Evolutionary conservation across 2,797 vertebrate species (phyloP).

Genomic region (Rhabdophis nuchalis): DNA sequence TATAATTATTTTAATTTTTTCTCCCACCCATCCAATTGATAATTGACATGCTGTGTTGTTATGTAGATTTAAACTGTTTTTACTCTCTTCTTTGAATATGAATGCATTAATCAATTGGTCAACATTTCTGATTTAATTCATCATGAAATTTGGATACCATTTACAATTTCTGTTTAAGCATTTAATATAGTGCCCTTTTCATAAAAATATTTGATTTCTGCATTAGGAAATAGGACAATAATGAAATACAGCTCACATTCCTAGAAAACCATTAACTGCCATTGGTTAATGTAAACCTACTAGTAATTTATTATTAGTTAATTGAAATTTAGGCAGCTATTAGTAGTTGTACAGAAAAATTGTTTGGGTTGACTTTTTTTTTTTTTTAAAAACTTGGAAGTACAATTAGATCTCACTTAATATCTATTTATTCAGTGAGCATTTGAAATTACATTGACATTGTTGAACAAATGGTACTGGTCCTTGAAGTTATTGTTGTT

Average conservation of each 20-base stretch:
- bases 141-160: neutral
- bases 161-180: slow-evolving; percentile 4
- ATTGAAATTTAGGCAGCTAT: neutral
- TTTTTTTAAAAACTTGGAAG: neutral
- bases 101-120: neutral
- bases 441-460: neutral
- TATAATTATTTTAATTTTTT: neutral
- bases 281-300: neutral
- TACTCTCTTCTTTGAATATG: neutral
- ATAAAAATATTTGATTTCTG: slow-evolving; percentile 36
- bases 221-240: neutral
- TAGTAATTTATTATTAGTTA: neutral
- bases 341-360: neutral
- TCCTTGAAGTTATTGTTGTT: neutral
- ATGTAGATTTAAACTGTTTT: neutral
- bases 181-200: slow-evolving; percentile 36
- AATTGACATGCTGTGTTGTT: neutral
- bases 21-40: neutral
- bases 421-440: neutral
- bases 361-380: neutral
- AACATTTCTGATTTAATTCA: neutral
- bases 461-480: neutral
- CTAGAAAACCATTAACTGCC: neutral
- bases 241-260: neutral
- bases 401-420: neutral